Conservation (phyloP, 2,888 invertebrate species). For the Portevinia maculata region DNA sequence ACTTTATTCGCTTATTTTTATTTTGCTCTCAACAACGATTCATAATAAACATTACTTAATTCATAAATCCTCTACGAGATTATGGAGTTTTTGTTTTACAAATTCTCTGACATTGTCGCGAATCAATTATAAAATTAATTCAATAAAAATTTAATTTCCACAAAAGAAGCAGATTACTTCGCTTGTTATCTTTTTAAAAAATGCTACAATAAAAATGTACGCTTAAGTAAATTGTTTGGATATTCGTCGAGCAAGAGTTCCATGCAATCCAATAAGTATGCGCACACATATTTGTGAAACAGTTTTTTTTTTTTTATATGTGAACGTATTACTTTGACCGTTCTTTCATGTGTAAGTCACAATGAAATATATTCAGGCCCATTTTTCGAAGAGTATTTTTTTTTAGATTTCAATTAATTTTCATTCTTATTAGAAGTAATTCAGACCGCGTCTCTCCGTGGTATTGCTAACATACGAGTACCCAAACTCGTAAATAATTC, state of each 20-base stretch:
- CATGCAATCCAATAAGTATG: slow-evolving; percentile 68
- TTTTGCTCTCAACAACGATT: not conserved
- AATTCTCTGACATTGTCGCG: slow-evolving; percentile 6
- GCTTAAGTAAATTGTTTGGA: slow-evolving; percentile 41
- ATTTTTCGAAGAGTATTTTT: slow-evolving; percentile 63
- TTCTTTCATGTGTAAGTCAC: slow-evolving; percentile 67
- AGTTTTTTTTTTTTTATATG: slow-evolving; percentile 48
- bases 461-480: slow-evolving; percentile 30
- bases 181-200: slow-evolving; percentile 47
- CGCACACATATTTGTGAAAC: slow-evolving; percentile 68
- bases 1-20: not conserved
- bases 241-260: slow-evolving; percentile 37
- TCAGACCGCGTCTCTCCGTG: slow-evolving; percentile 55
- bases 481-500: slow-evolving; percentile 39
- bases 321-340: slow-evolving; percentile 68
- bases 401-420: slow-evolving; percentile 67
- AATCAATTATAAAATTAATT: slow-evolving; percentile 7
- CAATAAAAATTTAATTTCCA: slow-evolving; percentile 13
- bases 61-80: not conserved
- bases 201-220: slow-evolving; percentile 25
- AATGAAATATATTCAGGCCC: slow-evolving; percentile 73
- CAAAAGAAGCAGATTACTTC: slow-evolving; percentile 13
- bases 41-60: not conserved
- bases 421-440: slow-evolving; percentile 68
- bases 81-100: not conserved